These are phyloP conservation scores for Budorcas taxicolor DNA, from an alignment of 2,113 vertebrate species.

Conservation along the genomic window DNA sequence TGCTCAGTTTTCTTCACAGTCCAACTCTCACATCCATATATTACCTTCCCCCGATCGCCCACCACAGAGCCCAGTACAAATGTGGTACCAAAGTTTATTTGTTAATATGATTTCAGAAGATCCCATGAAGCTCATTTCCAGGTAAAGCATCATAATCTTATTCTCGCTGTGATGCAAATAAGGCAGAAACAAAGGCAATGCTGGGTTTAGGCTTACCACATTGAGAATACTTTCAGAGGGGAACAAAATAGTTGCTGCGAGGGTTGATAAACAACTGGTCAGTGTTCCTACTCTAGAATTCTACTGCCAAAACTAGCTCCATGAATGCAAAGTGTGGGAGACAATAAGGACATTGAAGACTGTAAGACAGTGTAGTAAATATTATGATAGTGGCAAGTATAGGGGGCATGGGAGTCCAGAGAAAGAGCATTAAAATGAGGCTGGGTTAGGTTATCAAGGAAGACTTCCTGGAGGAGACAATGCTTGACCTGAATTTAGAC, in stretches of 20 bases:
- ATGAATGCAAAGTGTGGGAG: background rate
- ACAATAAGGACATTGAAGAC: background rate
- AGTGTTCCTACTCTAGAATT: background rate
- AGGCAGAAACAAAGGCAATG: background rate
- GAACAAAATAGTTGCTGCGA: background rate
- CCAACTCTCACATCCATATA: too few relatives aligned
- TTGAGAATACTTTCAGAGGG: background rate
- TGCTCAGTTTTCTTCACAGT: too few relatives aligned
- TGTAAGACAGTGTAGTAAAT: background rate
- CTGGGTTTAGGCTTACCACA: background rate
- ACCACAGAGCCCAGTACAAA: background rate
- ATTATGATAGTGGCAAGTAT: too few relatives aligned
- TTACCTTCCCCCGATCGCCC: fast-evolving
- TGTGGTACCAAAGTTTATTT: background rate
- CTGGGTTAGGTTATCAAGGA: background rate
- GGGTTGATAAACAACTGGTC: background rate
- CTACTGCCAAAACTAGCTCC: background rate
- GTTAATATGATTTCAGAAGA: background rate
- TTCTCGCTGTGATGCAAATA: background rate
- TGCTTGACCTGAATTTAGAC: background rate
- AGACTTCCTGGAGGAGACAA: background rate
- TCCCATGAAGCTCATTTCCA: background rate
- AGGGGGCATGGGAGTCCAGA: background rate
- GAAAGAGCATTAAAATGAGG: background rate
- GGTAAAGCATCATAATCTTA: background rate